Evolutionary conservation across 2,113 vertebrate genomes (phyloP).

Genomic region (Mustela lutreola): DNA sequence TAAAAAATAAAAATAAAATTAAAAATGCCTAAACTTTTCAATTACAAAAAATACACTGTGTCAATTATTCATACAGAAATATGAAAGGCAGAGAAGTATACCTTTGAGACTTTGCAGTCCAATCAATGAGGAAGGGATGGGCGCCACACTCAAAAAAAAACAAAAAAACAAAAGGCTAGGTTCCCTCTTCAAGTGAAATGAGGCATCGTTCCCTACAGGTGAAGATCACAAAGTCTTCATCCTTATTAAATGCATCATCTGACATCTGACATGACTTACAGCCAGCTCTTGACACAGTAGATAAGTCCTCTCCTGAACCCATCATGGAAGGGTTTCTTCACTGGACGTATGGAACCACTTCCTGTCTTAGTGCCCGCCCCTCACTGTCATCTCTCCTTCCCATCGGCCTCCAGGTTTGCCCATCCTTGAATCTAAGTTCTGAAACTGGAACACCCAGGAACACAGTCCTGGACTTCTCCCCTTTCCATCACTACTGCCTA

Average conservation of each 20-base stretch:
- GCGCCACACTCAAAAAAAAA: background rate
- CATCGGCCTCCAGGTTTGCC: background rate
- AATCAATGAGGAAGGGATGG: background rate
- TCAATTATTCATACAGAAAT: background rate
- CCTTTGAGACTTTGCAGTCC: background rate
- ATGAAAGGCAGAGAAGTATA: background rate
- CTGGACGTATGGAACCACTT: fast-evolving
- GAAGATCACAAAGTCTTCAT: background rate
- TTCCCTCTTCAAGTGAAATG: too few relatives aligned
- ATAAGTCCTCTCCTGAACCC: background rate
- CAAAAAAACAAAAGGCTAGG: background rate
- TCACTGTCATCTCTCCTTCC: background rate
- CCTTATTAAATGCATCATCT: background rate
- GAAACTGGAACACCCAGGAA: background rate
- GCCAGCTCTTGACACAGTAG: background rate
- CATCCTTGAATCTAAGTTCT: background rate
- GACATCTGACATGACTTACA: too few relatives aligned
- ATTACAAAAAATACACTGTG: background rate
- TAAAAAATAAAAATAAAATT: background rate
- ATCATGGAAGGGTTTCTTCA: background rate
- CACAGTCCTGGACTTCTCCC: background rate
- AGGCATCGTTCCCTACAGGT: fast-evolving
- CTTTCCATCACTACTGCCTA: background rate
- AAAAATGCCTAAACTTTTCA: background rate
- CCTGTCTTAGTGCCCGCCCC: too few relatives aligned